phyloP scores from a whole-genome alignment of 2,113 vertebrate genomes.

The Elgaria multicarinata region DNA sequence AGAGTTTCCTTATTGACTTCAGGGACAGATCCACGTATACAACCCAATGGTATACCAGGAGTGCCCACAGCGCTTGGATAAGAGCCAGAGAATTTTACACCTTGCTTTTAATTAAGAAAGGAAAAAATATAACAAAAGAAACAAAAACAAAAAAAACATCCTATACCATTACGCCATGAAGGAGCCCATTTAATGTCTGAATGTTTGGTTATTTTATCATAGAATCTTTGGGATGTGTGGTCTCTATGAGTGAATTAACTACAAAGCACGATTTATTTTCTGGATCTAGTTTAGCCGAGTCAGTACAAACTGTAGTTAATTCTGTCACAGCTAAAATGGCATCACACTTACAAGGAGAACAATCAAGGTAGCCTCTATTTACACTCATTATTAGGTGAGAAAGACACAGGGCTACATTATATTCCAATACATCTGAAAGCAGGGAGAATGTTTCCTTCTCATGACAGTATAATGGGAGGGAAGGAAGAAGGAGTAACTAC shows the following conservation, averaged over 20 bases:
- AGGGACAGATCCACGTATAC: background rate
- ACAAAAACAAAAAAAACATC: background rate
- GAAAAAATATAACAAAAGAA: background rate
- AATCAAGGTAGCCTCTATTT: background rate
- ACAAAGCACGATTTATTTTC: background rate
- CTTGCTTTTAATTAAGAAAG: background rate
- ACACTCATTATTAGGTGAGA: background rate
- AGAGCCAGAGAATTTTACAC: background rate
- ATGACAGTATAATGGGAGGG: background rate
- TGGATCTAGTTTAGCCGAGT: background rate
- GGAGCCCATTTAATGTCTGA: background rate
- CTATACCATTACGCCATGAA: background rate
- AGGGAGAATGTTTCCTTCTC: background rate
- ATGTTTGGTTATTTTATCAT: background rate
- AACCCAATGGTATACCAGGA: background rate
- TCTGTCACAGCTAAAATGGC: background rate
- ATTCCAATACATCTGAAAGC: background rate
- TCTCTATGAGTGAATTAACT: slow-evolving; percentile 21
- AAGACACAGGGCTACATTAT: background rate
- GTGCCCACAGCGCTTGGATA: background rate
- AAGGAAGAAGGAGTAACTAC: background rate
- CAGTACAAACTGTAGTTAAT: background rate
- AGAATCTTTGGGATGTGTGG: background rate
- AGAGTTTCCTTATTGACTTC: background rate
- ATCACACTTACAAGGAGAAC: background rate